Percentiles rank a stretch among this genome's conserved stretches.
phyloP scores from a whole-genome alignment of 2,888 invertebrate genomes.

The Cyclophora punctaria region DNA sequence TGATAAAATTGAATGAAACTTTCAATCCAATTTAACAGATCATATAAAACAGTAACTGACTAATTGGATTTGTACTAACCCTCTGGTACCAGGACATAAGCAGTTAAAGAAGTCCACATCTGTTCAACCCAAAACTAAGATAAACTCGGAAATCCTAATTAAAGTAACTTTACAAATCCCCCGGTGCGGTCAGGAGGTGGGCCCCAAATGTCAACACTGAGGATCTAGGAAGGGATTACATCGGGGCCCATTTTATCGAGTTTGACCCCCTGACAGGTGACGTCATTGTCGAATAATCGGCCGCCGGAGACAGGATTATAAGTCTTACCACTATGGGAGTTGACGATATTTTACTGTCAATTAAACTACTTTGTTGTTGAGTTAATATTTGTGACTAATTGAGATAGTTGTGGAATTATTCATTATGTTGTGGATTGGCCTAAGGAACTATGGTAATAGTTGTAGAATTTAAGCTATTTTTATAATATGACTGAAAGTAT shows the following conservation, averaged over 20 bases:
- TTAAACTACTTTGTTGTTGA: background rate
- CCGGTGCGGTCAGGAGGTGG: constrained; percentile 6
- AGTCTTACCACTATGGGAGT: background rate
- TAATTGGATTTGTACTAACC: too few species aligned
- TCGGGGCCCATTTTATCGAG: constrained; percentile 19
- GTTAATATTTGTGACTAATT: constrained; percentile 4
- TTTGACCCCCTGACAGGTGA: constrained; percentile 26
- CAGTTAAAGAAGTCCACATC: constrained; percentile 1
- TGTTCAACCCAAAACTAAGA: constrained; percentile 6
- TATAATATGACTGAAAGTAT: too few species aligned
- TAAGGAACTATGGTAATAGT: too few species aligned
- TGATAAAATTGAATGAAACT: too few species aligned
- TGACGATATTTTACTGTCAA: background rate
- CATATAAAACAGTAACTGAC: background rate
- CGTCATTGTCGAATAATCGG: constrained; percentile 21
- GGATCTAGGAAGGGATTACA: constrained; percentile 15
- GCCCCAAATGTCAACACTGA: constrained; percentile 5
- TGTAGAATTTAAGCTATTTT: too few species aligned
- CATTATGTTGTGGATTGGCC: too few species aligned
- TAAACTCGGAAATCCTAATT: constrained; percentile 17
- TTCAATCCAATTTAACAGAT: too few species aligned
- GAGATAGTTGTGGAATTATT: too few species aligned
- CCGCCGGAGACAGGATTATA: constrained; percentile 24
- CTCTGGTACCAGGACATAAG: too few species aligned
- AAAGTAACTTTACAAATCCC: constrained; percentile 15